Percentiles rank a stretch among this genome's conserved stretches.
Conservation (phyloP, 1,140 invertebrate species). For the Agrypnia vestita region DNA sequence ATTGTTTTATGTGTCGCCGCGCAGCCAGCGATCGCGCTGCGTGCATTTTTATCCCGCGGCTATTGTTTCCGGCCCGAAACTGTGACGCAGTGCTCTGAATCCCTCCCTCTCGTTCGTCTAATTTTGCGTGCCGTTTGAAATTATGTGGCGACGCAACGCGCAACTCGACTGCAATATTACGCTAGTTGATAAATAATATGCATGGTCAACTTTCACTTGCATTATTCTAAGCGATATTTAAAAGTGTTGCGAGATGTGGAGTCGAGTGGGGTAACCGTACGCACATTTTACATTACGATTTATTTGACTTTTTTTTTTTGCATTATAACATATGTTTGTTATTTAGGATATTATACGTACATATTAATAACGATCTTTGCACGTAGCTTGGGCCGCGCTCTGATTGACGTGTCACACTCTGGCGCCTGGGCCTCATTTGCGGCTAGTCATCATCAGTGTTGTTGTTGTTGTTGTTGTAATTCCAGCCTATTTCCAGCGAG, state of each 20-base stretch:
- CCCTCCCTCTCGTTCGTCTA: not conserved
- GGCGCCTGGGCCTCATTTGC: no score
- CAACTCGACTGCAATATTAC: slow-evolving; percentile 1
- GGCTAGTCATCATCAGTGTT: no score
- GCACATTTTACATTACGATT: no score
- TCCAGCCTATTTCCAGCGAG: no score
- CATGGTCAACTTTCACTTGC: slow-evolving; percentile 30
- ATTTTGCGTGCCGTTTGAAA: slow-evolving; percentile 4
- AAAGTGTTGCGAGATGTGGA: slow-evolving; percentile 33
- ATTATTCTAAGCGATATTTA: slow-evolving; percentile 33
- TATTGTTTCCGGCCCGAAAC: slow-evolving; percentile 12
- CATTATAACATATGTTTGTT: no score
- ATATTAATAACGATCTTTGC: no score
- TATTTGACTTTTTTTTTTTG: no score
- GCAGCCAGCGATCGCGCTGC: not conserved
- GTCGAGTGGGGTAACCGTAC: no score
- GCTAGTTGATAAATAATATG: not conserved
- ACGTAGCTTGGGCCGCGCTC: no score
- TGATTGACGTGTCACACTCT: no score
- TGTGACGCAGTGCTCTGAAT: slow-evolving; percentile 11
- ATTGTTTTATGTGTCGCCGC: not conserved
- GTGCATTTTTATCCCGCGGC: not conserved
- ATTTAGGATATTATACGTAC: no score
- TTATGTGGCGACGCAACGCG: slow-evolving; percentile 3
- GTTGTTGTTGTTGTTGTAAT: no score